Base-by-base conservation (phyloP, 2,113 vertebrate species). In the Tor tambroides region DNA sequence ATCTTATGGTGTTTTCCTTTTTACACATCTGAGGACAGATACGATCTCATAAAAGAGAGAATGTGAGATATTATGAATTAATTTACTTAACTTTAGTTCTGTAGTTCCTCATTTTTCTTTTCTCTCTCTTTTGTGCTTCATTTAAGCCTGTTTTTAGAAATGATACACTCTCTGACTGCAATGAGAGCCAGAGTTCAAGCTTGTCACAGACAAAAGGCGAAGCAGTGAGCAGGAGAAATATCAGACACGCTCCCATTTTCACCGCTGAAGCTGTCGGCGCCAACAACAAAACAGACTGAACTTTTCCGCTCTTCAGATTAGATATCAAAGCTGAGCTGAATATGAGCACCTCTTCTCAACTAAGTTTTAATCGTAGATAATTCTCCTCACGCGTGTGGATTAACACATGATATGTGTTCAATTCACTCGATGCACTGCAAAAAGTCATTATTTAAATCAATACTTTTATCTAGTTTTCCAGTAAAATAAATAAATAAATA, bases 21-120 rank as follows among this genome's bases (percentile, higher is more conserved):
- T 92, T 91, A 94, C 92, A 95, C 92, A 95, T 95, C 94, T 95
- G 91, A 94, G 86, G 91, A 91, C 89, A 91, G 95, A 96, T 95
- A 91, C 80, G 91, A 96, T 95, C 94, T 92, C 82, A 61, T 86
- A 83, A 89, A 91, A 86, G 59, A 72, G 23, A 69, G 90, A 90
- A 91, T 71, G 86, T 83, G 92, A 93, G 94, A 92, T 89, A 92
- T 88, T 88, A 92, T 91, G 91, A 95, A 96, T 95, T 95, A 93
- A 95, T 95, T 95, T 90, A 93, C 82, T 84, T 74, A 69, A 93
- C 88, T 95, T 94, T 91, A 91, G 89, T 92, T 94, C 87, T 86
- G 86, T 90, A 90, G 90, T 90, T 91, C 81, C 10, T 86, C 91
- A 91, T 88, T 80, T 85, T 76, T 61, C 87, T 78, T 75, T 61